These are phyloP conservation scores for Rallus crepitans DNA, from an alignment of 2,797 vertebrate species.

Conservation along the genomic window DNA sequence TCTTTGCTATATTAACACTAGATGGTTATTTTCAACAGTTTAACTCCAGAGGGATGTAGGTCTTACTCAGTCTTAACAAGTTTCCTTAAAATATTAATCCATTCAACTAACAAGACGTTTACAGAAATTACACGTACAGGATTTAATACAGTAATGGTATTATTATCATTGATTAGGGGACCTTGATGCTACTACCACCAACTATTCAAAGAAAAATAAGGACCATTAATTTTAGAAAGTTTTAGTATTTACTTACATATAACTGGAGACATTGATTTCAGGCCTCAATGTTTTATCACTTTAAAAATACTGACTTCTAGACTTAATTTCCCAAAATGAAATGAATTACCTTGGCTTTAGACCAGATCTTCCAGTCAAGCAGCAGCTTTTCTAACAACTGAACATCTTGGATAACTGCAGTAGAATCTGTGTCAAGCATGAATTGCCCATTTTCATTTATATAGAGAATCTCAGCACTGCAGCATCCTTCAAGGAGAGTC, in stretches of 20 bases:
- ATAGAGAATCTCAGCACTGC: conserved; percentile 86
- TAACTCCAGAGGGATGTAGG: not conserved
- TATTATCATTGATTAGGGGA: not conserved
- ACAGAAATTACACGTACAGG: not conserved
- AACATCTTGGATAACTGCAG: conserved; percentile 91
- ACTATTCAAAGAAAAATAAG: not conserved
- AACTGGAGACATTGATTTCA: not conserved
- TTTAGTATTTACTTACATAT: not conserved
- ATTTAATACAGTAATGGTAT: not conserved
- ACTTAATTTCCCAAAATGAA: not conserved
- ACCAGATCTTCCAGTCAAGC: conserved; percentile 98
- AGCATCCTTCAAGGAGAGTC: conserved; percentile 93
- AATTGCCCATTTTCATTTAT: conserved; percentile 87
- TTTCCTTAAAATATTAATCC: not conserved
- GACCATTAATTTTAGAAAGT: not conserved
- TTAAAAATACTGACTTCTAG: not conserved
- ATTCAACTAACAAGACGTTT: not conserved
- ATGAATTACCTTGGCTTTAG: conserved; percentile 89
- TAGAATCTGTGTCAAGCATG: conserved; percentile 85
- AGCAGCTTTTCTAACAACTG: conserved; percentile 90
- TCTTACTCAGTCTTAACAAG: not conserved
- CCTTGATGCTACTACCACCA: not conserved
- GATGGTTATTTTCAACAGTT: not conserved
- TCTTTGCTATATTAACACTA: not conserved
- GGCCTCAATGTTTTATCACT: not conserved